Percentiles rank a stretch among this genome's conserved stretches.
These are phyloP conservation scores for Cossypha caffra DNA, from an alignment of 2,797 vertebrate species.

Conservation along the genomic window DNA sequence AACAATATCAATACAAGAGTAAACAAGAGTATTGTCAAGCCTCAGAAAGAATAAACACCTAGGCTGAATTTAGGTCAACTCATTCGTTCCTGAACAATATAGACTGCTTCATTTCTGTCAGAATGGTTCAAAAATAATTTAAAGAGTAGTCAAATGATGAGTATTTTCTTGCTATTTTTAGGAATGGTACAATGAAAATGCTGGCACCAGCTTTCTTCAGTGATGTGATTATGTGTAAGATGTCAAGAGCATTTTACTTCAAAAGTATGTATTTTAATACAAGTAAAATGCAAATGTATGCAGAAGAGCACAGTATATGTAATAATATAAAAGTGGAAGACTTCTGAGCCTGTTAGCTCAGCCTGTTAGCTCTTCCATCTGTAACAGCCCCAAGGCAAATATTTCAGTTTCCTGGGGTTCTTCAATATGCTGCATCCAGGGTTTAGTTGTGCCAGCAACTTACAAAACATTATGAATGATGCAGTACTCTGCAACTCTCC, in stretches of 20 bases:
- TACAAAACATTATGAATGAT: not conserved
- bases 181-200: not conserved
- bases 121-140: not conserved
- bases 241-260: slow-evolving; percentile 45
- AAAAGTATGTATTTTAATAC: not conserved
- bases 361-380: slow-evolving; percentile 29
- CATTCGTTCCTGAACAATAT: not conserved
- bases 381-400: slow-evolving; percentile 31
- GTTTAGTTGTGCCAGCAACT: slow-evolving; percentile 8
- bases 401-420: slow-evolving; percentile 9
- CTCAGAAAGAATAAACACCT: not conserved
- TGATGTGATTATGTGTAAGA: not conserved
- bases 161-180: slow-evolving; percentile 20
- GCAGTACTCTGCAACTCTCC: not conserved
- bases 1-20: not conserved
- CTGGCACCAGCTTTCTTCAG: not conserved
- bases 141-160: not conserved
- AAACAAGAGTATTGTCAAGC: not conserved
- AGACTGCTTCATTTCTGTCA: not conserved
- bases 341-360: slow-evolving; percentile 2
- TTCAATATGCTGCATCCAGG: not conserved
- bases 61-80: not conserved
- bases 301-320: not conserved
- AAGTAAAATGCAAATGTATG: slow-evolving; percentile 41
- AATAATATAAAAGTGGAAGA: slow-evolving; percentile 5